These are phyloP conservation scores for Tenthredo livida DNA, from an alignment of 2,888 invertebrate species.

Conservation along the genomic window DNA sequence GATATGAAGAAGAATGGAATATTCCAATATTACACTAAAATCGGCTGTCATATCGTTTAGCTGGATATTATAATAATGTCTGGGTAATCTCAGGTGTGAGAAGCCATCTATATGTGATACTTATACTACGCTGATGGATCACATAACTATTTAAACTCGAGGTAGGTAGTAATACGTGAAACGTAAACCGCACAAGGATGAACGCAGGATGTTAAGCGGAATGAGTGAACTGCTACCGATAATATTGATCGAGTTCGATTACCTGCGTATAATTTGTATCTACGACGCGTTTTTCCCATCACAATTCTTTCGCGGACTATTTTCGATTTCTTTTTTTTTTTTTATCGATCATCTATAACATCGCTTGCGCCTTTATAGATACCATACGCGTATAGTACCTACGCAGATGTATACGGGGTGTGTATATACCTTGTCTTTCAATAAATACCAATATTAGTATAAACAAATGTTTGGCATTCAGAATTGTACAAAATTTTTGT, in stretches of 20 bases:
- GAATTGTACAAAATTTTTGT: slow-evolving; percentile 7
- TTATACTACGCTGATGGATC: neutral
- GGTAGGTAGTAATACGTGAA: neutral
- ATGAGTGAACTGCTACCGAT: neutral
- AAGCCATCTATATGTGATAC: neutral
- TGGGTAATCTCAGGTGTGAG: slow-evolving; percentile 28
- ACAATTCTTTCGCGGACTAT: neutral
- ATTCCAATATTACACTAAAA: neutral
- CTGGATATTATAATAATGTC: neutral
- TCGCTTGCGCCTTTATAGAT: neutral
- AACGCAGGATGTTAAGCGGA: neutral
- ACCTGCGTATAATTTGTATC: neutral
- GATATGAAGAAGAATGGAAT: neutral
- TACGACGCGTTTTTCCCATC: neutral
- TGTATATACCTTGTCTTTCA: neutral
- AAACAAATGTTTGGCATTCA: neutral
- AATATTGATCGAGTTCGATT: slow-evolving; percentile 30
- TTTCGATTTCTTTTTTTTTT: neutral
- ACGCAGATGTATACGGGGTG: neutral
- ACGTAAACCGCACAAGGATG: neutral
- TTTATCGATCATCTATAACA: neutral
- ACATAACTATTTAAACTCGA: slow-evolving; percentile 10
- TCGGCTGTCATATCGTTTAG: neutral
- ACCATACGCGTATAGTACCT: neutral
- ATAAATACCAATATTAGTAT: neutral